phyloP scores from a whole-genome alignment of 1,140 invertebrate species.

The Diorhabda carinulata region DNA sequence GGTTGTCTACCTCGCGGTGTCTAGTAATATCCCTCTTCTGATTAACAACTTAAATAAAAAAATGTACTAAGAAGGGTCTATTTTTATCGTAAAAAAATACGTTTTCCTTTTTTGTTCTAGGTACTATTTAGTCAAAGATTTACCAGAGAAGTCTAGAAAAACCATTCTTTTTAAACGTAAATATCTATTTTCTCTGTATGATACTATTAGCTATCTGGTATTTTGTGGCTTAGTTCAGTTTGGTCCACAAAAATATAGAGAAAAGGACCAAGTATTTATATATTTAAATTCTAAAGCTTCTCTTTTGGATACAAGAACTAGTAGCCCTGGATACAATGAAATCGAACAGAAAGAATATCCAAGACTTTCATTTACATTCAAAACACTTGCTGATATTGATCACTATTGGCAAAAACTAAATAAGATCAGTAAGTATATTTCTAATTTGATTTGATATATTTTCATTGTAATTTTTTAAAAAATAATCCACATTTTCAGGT shows the following conservation, averaged over 20 bases:
- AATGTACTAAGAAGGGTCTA: too few species aligned
- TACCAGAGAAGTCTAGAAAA: slow-evolving; percentile 53
- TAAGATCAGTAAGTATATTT: slow-evolving; percentile 10
- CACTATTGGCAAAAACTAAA: slow-evolving; percentile 63
- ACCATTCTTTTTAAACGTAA: slow-evolving; percentile 57
- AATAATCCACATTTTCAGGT: slow-evolving; percentile 12
- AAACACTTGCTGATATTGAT: slow-evolving; percentile 54
- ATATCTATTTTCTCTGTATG: slow-evolving; percentile 62
- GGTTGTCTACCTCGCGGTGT: too few species aligned
- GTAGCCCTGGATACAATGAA: slow-evolving; percentile 59
- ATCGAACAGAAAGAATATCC: slow-evolving; percentile 60
- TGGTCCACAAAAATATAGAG: slow-evolving; percentile 61
- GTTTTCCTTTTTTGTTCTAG: slow-evolving; percentile 21
- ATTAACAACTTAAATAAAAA: too few species aligned
- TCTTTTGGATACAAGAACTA: slow-evolving; percentile 64
- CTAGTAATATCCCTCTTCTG: too few species aligned
- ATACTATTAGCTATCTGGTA: slow-evolving; percentile 56
- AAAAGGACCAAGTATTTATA: slow-evolving; percentile 69
- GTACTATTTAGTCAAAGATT: slow-evolving; percentile 52
- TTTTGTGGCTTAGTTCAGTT: slow-evolving; percentile 70
- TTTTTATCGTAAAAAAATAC: background rate
- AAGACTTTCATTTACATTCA: slow-evolving; percentile 55
- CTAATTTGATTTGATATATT: background rate
- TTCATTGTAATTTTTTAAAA: too few species aligned
- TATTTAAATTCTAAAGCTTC: slow-evolving; percentile 63